Base-by-base conservation (phyloP, 53 echinoderm and acorn worm species). In the Astropecten irregularis region DNA sequence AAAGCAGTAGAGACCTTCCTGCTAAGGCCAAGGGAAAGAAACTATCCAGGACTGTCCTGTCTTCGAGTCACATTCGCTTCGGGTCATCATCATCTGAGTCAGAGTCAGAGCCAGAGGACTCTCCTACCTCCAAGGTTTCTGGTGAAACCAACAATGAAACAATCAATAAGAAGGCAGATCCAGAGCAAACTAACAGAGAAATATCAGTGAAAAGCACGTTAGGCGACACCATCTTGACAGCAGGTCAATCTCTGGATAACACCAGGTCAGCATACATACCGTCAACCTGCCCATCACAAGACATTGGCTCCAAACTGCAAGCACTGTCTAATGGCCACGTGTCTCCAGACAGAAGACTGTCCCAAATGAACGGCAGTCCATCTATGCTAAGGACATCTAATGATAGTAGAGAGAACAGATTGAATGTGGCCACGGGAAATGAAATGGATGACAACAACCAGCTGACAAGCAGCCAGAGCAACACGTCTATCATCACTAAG, bases 1-100 rank as follows among this genome's bases (percentile, higher is more conserved):
- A 42, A 11, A 11, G 42, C 42, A 42, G 42, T 11, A 42, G 42
- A 42, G 6, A 11, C n/a, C n/a, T n/a, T n/a, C n/a, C n/a, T n/a
- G n/a, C n/a, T n/a, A n/a, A n/a, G n/a, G 23, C 4, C 5, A 58
- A 31, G 18, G 6, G 36, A 20, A 81, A 63, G 46, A 77, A 85
- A 42, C 51, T 72, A 1, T 6, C 42, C 42, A 21, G 22, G 21
- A 19, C 33, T 14, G 50, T 51, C 51, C 69, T 71, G 18, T 53
- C 72, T 2, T 47, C 13, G 4, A 65, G 72, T 33, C 90, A 90
- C 68, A 77, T 90, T 2, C 69, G 90, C 16, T 90, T 90, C 70
- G 63, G n/a, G n/a, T n/a, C n/a, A n/a, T n/a, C n/a, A n/a, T n/a
- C n/a, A n/a, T n/a, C n/a, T n/a, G n/a, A 86, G 10, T 87, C 83